phyloP scores from a whole-genome alignment of 2,888 invertebrate genomes.

The Gisinianus flammeolus region DNA sequence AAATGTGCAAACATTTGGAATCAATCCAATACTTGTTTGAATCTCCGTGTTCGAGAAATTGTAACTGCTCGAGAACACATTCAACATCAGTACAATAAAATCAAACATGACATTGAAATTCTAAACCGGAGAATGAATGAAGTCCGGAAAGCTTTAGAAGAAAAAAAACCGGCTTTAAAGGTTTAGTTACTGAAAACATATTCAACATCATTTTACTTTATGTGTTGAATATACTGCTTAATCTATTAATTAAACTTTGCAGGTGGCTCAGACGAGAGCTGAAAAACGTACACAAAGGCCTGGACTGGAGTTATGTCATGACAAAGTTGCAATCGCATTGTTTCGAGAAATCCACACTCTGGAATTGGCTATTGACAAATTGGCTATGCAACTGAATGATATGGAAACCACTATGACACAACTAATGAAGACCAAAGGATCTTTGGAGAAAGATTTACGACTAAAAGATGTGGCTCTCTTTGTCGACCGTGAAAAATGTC shows the following conservation, averaged over 20 bases:
- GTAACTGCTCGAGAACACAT: conserved; percentile 47
- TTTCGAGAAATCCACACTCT: conserved; percentile 53
- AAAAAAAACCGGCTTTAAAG: conserved; percentile 52
- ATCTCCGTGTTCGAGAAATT: conserved; percentile 50
- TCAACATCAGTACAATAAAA: conserved; percentile 50
- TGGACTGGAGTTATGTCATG: conserved; percentile 56
- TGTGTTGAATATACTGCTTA: not conserved
- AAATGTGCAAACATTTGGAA: conserved; percentile 56
- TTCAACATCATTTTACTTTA: conserved; percentile 1
- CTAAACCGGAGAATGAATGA: conserved; percentile 50
- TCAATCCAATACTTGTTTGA: conserved; percentile 52
- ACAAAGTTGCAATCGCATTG: conserved; percentile 54
- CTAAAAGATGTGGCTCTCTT: conserved; percentile 53
- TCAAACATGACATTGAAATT: conserved; percentile 52
- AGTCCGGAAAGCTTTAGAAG: conserved; percentile 52
- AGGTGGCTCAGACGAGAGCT: conserved; percentile 53
- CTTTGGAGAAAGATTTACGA: conserved; percentile 54
- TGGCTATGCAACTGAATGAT: conserved; percentile 47
- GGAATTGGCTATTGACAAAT: conserved; percentile 49
- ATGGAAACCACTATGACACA: conserved; percentile 54
- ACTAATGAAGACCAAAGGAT: conserved; percentile 53
- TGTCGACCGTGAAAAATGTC: conserved; percentile 56
- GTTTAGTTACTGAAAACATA: conserved; percentile 32
- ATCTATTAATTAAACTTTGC: conserved; percentile 24
- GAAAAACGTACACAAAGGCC: conserved; percentile 56